Evolutionary conservation across 2,113 vertebrate species (phyloP).

Genomic region (Sardina pilchardus): DNA sequence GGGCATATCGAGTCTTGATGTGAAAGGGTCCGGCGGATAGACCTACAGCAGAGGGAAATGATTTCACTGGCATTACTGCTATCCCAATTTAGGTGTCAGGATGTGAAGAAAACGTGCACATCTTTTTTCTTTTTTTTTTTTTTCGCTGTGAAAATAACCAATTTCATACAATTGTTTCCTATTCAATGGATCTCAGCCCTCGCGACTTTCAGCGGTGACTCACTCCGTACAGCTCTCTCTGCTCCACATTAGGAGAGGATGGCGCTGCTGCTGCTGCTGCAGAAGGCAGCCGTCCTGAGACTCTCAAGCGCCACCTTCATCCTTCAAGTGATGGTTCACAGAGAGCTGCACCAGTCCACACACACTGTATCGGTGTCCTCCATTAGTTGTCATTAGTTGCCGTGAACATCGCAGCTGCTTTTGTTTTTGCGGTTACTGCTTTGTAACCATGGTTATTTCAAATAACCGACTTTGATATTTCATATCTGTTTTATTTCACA

Average conservation of each 20-base stretch:
- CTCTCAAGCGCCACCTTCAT: slow-evolving; percentile 47
- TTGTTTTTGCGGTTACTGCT: not conserved
- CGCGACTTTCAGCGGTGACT: not conserved
- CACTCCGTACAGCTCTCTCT: not conserved
- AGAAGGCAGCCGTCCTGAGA: slow-evolving; percentile 60
- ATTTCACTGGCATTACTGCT: not conserved
- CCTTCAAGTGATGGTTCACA: not conserved
- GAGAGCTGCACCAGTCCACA: not conserved
- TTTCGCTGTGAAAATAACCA: not conserved
- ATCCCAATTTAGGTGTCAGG: slow-evolving; percentile 11
- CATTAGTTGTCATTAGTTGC: slow-evolving; percentile 17
- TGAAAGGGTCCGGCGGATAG: not conserved
- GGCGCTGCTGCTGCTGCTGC: not conserved
- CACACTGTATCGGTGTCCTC: not conserved
- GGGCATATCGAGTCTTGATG: not conserved
- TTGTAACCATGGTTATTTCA: slow-evolving; percentile 17
- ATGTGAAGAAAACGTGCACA: slow-evolving; percentile 15
- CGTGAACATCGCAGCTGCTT: not conserved
- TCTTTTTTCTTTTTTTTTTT: too few relatives aligned
- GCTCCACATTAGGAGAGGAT: not conserved
- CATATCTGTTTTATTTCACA: not conserved
- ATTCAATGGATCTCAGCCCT: not conserved
- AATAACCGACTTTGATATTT: not conserved
- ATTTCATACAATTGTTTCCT: not conserved
- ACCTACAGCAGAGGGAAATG: not conserved